A percentile compares a stretch with the other conserved stretches of the same genome.
phyloP scores from a whole-genome alignment of 2,888 invertebrate species.

The Yponomeuta plumbellus region DNA sequence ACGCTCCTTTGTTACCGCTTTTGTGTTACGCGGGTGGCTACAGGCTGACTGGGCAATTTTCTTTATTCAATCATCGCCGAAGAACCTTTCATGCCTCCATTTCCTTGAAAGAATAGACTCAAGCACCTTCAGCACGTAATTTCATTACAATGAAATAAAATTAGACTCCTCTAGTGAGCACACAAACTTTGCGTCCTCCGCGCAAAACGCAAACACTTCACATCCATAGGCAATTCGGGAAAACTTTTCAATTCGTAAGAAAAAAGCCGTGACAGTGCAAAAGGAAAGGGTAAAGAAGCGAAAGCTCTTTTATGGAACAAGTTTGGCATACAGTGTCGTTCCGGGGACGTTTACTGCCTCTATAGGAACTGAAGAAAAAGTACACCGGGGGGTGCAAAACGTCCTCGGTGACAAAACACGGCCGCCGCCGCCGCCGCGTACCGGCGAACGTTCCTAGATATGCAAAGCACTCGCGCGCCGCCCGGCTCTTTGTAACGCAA shows the following conservation, averaged over 20 bases:
- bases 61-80: slow-evolving; percentile 42
- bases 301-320: slow-evolving; percentile 69
- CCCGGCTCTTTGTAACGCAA: slow-evolving; percentile 61
- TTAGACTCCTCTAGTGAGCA: slow-evolving; percentile 10
- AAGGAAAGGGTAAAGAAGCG: slow-evolving; percentile 64
- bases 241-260: slow-evolving; percentile 24
- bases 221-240: background rate
- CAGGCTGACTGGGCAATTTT: slow-evolving; percentile 36
- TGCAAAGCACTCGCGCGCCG: slow-evolving; percentile 51
- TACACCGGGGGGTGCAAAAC: slow-evolving; percentile 41
- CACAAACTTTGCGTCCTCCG: slow-evolving; percentile 10
- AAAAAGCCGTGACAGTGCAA: slow-evolving; percentile 43
- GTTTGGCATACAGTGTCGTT: slow-evolving; percentile 59
- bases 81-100: slow-evolving; percentile 23
- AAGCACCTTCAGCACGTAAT: slow-evolving; percentile 14
- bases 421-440: slow-evolving; percentile 17
- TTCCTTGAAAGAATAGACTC: slow-evolving; percentile 17
- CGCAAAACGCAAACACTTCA: slow-evolving; percentile 6
- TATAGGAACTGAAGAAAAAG: slow-evolving; percentile 41
- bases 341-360: slow-evolving; percentile 48
- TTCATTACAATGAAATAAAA: slow-evolving; percentile 16
- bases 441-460: slow-evolving; percentile 52
- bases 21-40: slow-evolving; percentile 24
- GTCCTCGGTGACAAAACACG: slow-evolving; percentile 41
- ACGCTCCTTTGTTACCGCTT: slow-evolving; percentile 29